Base-by-base conservation (phyloP, 2,888 invertebrate genomes). In the Herminia tarsipennalis region DNA sequence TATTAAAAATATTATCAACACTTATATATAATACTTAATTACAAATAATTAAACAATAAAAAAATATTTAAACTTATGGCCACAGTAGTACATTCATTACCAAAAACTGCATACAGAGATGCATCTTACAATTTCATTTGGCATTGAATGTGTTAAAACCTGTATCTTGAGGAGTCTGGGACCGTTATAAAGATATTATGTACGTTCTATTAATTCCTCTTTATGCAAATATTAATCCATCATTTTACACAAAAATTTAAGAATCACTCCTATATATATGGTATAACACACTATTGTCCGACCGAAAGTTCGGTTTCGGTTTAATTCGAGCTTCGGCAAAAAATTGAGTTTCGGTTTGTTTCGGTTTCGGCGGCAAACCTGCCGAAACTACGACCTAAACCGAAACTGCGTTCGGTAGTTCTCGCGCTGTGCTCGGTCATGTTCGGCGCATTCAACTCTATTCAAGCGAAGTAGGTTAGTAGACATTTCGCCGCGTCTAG, bases 71-170 rank as follows among this genome's bases (percentile, higher is more conserved):
- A 25, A 9, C n/a, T 2, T 10, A 25, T 25, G 25, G 25, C 25
- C 25, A 25, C 25, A 25, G 9, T 10, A 9, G 2, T 25, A 25
- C 12, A 9, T 25, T 20, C n/a, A 3, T 21, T 18, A 33, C 33
- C 21, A 33, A 33, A 33, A 33, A 1, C 33, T 20, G 20, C 33
- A 10, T 20, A 33, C 21, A 33, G 12, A n/a, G n/a, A n/a, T n/a
- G n/a, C n/a, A n/a, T n/a, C n/a, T n/a, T n/a, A n/a, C n/a, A n/a
- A n/a, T n/a, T 13, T 4, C 12, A 33, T n/a, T 20, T 10, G 12
- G 33, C 33, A 20, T 21, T 33, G 20, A 33, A 33, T 33, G 33
- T 33, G 20, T 33, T 33, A 33, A 33, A 27, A 18, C 6, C n/a
- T n/a, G n/a, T n/a, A n/a, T n/a, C n/a, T n/a, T n/a, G n/a, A n/a